Percentiles rank a stretch among this genome's conserved stretches.
phyloP scores from a whole-genome alignment of 2,797 vertebrate genomes.

The Melanotaenia trifasciata region DNA sequence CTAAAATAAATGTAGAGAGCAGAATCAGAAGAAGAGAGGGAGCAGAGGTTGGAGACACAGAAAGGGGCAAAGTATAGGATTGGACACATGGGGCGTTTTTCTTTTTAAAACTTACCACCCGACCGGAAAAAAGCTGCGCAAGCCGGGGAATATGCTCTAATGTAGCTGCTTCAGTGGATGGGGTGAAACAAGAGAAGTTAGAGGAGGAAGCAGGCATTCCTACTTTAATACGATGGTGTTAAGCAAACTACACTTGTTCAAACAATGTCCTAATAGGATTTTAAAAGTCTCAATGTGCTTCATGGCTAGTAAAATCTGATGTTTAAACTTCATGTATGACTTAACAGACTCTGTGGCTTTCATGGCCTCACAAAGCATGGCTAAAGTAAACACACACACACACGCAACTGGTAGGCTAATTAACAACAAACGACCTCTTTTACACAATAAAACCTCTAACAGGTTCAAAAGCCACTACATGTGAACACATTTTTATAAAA shows the following conservation, averaged over 20 bases:
- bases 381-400: constrained; percentile 45
- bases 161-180: constrained; percentile 40
- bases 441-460: constrained; percentile 12
- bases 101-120: constrained; percentile 21
- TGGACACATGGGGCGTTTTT: constrained; percentile 37
- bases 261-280: constrained; percentile 1
- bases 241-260: constrained; percentile 9
- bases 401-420: constrained; percentile 52
- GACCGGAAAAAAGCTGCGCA: constrained; percentile 47
- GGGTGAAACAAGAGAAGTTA: constrained; percentile 2
- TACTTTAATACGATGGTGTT: background rate
- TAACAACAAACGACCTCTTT: constrained; percentile 48
- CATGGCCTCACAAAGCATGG: constrained; percentile 42
- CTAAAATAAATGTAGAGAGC: constrained; percentile 23
- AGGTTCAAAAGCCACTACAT: background rate
- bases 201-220: constrained; percentile 3
- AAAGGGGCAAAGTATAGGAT: constrained; percentile 41
- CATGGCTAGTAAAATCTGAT: constrained; percentile 13
- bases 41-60: constrained; percentile 44
- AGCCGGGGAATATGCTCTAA: constrained; percentile 20
- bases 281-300: constrained; percentile 22
- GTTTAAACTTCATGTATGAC: constrained; percentile 28
- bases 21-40: constrained; percentile 25
- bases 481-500: background rate
- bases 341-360: constrained; percentile 55